Conservation (phyloP, 2,888 invertebrate genomes). For the Dorcus parallelipipedus region DNA sequence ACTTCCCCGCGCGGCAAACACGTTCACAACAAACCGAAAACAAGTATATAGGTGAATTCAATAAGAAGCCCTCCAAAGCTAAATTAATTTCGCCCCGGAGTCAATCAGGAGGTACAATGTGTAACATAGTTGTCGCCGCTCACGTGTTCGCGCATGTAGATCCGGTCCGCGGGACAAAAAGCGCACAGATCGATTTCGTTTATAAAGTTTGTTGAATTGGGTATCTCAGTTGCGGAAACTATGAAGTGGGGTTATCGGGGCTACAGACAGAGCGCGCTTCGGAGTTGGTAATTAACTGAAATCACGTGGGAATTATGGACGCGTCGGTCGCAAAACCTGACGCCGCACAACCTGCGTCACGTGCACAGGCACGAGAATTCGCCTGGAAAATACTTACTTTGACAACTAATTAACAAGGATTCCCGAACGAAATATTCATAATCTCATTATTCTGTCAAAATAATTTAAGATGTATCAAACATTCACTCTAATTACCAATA, state of each 20-base stretch:
- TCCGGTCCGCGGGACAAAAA: constrained; percentile 4
- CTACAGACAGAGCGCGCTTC: constrained; percentile 25
- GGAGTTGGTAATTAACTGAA: constrained; percentile 37
- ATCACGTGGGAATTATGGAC: constrained; percentile 40
- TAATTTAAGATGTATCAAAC: no score
- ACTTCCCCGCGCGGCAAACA: no score
- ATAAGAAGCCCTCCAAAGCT: constrained; percentile 19
- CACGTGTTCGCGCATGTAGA: constrained; percentile 19
- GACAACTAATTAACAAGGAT: constrained; percentile 21
- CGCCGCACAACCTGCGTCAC: constrained; percentile 28
- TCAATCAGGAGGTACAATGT: constrained; percentile 14
- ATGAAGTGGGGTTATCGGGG: constrained; percentile 17
- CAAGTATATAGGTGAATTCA: constrained; percentile 2
- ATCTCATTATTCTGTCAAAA: neutral
- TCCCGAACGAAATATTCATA: neutral
- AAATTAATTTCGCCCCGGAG: constrained; percentile 14
- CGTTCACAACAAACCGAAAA: no score
- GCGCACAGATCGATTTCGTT: constrained; percentile 17
- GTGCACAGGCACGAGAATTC: constrained; percentile 26
- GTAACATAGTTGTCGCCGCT: constrained; percentile 3
- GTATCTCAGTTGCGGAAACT: constrained; percentile 19
- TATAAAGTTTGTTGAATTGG: constrained; percentile 17
- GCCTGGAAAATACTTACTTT: constrained; percentile 17
- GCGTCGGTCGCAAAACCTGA: constrained; percentile 25
- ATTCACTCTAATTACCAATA: no score